Conservation (phyloP, 2,797 vertebrate genomes). For the Echiichthys vipera region DNA sequence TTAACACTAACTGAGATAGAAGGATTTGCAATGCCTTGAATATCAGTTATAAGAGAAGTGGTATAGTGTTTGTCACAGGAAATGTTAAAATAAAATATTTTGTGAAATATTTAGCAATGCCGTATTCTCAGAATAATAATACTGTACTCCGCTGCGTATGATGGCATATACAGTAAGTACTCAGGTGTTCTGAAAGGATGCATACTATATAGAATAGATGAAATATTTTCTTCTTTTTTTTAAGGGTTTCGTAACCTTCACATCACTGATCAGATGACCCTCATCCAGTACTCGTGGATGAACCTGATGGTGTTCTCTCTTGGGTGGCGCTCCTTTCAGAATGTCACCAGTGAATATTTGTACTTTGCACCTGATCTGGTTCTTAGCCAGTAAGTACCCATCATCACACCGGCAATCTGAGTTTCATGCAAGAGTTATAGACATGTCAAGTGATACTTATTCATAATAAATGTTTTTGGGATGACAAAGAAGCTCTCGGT, state of each 20-base stretch:
- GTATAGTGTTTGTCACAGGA: neutral
- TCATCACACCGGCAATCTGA: neutral
- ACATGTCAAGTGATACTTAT: neutral
- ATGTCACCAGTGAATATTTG: slow-evolving; percentile 93
- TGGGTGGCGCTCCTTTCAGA: slow-evolving; percentile 97
- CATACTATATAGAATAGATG: too few relatives aligned
- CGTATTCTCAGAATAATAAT: neutral
- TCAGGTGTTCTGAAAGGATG: neutral
- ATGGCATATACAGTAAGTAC: neutral
- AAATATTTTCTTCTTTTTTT: slow-evolving; percentile 26
- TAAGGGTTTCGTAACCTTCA: slow-evolving; percentile 96
- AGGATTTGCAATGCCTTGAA: neutral
- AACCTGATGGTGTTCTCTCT: slow-evolving; percentile 96
- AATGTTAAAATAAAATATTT: neutral
- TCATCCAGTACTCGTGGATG: slow-evolving; percentile 99
- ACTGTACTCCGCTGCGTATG: neutral
- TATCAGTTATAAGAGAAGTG: neutral
- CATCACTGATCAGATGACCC: slow-evolving; percentile 97
- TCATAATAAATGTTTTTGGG: neutral
- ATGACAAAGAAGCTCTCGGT: neutral
- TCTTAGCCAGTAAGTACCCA: slow-evolving; percentile 93
- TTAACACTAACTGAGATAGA: slow-evolving; percentile 11
- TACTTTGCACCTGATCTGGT: slow-evolving; percentile 98
- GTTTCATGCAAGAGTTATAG: neutral
- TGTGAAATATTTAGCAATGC: neutral